Evolutionary conservation across 2,888 invertebrate genomes (phyloP), one percentile per base, ranked within the genome.

Genomic region (Choristoneura rosaceana): DNA sequence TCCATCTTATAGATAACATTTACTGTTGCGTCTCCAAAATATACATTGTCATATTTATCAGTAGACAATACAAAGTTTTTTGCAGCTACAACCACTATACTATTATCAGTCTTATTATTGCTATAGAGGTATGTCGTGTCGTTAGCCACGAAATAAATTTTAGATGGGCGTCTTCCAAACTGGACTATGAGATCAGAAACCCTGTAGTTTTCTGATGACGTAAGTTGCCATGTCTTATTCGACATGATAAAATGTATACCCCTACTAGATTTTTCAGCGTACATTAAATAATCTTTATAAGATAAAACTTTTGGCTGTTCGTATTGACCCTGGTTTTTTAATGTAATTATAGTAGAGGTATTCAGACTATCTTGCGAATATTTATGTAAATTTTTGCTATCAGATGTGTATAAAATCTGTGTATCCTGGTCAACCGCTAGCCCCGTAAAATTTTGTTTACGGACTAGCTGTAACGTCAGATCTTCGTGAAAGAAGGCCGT

Each of bases 111-210:
- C 34, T 34, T n/a, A n/a, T n/a, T n/a, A n/a, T n/a, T n/a, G n/a
- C n/a, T n/a, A n/a, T n/a, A 38, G n/a, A n/a, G 14, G 8, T 59
- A 59, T 34, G 33, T 33, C 7, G 34, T 38, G 14, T 59, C 34
- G 3, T 59, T n/a, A n/a, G 59, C 34, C 7, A 34, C 59, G 34
- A 59, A 59, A 34, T 59, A 59, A 4, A 59, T n/a, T 33, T 59
- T 34, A 4, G 34, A 2, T 8, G 1, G 3, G 10, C 10, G 0
- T 3, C 55, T 25, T 17, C 25, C 55, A 25, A 4, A 2, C 8
- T 55, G 25, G 15, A 55, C 55, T 2, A 55, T 25, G 55, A 55
- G 25, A 55, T 55, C 55, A 10, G 55, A 55, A 9, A 55, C 25
- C 10, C 2, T 15, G 7, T 50, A 50, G 1, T 9, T 45, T 14